Base-by-base conservation (phyloP, 2,888 invertebrate species). In the Autographa pulchrina region DNA sequence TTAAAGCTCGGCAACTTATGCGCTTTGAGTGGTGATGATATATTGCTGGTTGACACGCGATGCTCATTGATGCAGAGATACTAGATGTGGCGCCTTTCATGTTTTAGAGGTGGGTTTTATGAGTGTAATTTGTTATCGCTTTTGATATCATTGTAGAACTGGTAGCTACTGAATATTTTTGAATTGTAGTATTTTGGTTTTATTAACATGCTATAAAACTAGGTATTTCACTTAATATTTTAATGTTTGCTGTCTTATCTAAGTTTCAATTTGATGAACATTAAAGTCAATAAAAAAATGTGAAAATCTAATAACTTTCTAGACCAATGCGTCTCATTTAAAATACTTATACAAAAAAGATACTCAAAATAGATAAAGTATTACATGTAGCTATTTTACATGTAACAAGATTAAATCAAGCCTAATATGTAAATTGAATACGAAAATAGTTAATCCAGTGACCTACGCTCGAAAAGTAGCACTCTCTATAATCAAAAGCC, bases 1-100 rank as follows among this genome's bases (percentile, higher is more conserved):
- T 93, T 94, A 93, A 90, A 91, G 90, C 90, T 85, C 88, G 86
- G 88, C 88, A 91, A 91, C 90, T 91, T 90, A 89, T 90, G 89
- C 90, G 92, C 92, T 93, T 93, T 92, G 93, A 93, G 90, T 89
- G 85, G 89, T 91, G 91, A 94, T 94, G 94, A 95, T 92, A 91
- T 92, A 95, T 94, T 88, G 89, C 87, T 65, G 69, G 78, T 75
- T 88, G 89, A 87, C 94, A 94, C 94, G 94, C 94, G 74, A 94
- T 35, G 80, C 18, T 6, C 61, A 0, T 62, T 32, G 68, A 65
- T 74, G 11, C 77, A 72, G 9, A 59, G 5, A 25, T 9, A 43
- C 68, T 86, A 64, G 85, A 88, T 74, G 62, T 65, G 81, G 48
- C 38, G 11, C 11, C 74, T n/a, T 31, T 61, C 7, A 11, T 35